Percentiles rank a stretch among this genome's conserved stretches.
These are phyloP conservation scores for Microtus oregoni DNA, from an alignment of 2,113 vertebrate genomes.

Conservation along the genomic window DNA sequence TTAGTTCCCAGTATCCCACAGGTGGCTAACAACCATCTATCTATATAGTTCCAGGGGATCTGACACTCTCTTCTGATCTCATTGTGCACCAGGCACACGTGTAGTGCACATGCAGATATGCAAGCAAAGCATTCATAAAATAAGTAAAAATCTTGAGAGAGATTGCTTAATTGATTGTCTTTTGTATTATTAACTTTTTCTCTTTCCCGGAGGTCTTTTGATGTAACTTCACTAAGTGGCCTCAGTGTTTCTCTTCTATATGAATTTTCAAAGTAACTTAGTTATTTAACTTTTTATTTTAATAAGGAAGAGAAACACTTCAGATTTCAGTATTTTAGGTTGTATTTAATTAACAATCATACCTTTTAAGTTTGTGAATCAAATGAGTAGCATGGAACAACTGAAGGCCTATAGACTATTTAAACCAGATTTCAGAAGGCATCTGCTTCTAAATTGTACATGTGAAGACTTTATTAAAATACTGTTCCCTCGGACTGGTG, in stretches of 20 bases:
- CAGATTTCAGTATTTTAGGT: constrained; percentile 39
- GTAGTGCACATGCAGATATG: too few species aligned
- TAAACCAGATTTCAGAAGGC: constrained; percentile 13
- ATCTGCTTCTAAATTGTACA: constrained; percentile 10
- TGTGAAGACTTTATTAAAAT: constrained; percentile 14
- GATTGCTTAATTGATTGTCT: background rate
- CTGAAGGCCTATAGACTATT: background rate
- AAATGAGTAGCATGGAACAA: background rate
- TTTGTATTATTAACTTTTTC: constrained; percentile 28
- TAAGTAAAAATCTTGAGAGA: background rate
- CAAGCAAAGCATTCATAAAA: background rate
- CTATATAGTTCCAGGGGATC: background rate
- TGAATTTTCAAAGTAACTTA: constrained; percentile 19
- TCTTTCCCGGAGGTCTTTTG: constrained; percentile 25
- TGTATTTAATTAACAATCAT: constrained; percentile 49
- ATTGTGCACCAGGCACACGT: background rate
- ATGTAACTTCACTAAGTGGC: constrained; percentile 39
- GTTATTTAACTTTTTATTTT: constrained; percentile 48
- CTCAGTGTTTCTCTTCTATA: background rate
- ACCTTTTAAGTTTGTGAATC: constrained; percentile 29
- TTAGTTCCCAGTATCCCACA: background rate
- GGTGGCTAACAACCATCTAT: background rate
- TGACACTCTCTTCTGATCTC: background rate
- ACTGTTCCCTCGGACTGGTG: background rate
- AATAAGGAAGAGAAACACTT: background rate